Conservation (phyloP, 2,797 vertebrate genomes). For the Rachycentron canadum region DNA sequence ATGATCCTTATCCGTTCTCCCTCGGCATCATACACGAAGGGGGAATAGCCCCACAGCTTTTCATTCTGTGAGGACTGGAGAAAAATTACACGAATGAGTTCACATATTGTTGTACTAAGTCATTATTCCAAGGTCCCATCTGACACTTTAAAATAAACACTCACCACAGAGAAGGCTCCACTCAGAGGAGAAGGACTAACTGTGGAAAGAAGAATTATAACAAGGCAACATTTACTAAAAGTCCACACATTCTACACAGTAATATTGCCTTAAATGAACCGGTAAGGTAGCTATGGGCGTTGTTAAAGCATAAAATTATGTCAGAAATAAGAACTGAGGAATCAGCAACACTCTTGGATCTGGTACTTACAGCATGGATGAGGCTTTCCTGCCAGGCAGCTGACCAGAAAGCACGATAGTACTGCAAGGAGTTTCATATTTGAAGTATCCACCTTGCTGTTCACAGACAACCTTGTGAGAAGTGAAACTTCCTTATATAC, state of each 20-base stretch:
- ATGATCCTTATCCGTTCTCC: constrained; percentile 65
- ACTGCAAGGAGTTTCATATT: constrained; percentile 58
- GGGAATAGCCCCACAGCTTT: constrained; percentile 28
- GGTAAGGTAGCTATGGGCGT: background rate
- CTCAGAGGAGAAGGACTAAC: constrained; percentile 74
- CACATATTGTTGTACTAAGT: background rate
- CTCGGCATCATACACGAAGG: constrained; percentile 76
- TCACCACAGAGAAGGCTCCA: constrained; percentile 77
- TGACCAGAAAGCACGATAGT: constrained; percentile 52
- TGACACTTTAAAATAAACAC: constrained; percentile 31
- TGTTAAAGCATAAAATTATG: background rate
- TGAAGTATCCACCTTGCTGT: background rate
- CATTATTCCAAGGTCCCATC: background rate
- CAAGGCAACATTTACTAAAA: background rate
- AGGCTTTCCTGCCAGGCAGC: constrained; percentile 70
- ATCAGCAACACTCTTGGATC: background rate
- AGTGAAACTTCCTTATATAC: constrained; percentile 68
- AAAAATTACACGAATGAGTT: constrained; percentile 1
- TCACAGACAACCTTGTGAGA: background rate
- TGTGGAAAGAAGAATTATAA: constrained; percentile 46
- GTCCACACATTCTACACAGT: background rate
- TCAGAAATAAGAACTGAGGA: background rate
- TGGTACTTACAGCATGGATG: constrained; percentile 79
- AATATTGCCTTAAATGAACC: background rate
- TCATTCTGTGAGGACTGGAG: constrained; percentile 76